Evolutionary conservation across 92 coral and sea anemone species (phyloP).

Genomic region (Bergia sp.): DNA sequence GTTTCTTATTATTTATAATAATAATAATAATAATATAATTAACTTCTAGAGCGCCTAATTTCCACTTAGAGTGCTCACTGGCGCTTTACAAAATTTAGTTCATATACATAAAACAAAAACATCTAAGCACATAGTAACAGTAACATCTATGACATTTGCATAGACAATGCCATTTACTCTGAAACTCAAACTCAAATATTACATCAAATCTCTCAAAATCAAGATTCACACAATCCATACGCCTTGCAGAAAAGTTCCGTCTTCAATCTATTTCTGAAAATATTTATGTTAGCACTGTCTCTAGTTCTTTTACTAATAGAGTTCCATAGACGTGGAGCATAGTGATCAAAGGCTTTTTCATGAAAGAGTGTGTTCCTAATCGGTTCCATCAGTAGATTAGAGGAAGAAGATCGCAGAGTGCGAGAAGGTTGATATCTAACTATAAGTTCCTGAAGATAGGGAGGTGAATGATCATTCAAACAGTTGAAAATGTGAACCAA

Average conservation of each 20-base stretch:
- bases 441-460: conserved; percentile 34
- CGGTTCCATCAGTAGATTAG: conserved; percentile 17
- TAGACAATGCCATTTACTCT: conserved; percentile 5
- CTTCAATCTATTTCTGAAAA: conserved; percentile 16
- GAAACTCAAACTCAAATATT: conserved; percentile 24
- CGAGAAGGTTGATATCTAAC: conserved; percentile 35
- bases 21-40: conserved; percentile 11
- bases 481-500: conserved; percentile 28
- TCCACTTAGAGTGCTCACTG: conserved; percentile 15
- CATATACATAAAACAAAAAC: conserved; percentile 8
- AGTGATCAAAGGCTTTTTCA: conserved; percentile 31
- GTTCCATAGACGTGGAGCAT: conserved; percentile 33
- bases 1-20: neutral
- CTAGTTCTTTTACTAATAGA: conserved; percentile 24
- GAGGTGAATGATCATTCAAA: conserved; percentile 27
- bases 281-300: conserved; percentile 25
- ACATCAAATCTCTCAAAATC: conserved; percentile 28
- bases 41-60: conserved; percentile 13
- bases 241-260: conserved; percentile 24
- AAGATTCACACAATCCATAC: conserved; percentile 31
- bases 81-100: conserved; percentile 5
- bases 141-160: neutral
- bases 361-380: conserved; percentile 20
- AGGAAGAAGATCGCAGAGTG: conserved; percentile 36
- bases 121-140: neutral